Base-by-base conservation (phyloP, 2,113 vertebrate genomes). In the Menidia beryllina region DNA sequence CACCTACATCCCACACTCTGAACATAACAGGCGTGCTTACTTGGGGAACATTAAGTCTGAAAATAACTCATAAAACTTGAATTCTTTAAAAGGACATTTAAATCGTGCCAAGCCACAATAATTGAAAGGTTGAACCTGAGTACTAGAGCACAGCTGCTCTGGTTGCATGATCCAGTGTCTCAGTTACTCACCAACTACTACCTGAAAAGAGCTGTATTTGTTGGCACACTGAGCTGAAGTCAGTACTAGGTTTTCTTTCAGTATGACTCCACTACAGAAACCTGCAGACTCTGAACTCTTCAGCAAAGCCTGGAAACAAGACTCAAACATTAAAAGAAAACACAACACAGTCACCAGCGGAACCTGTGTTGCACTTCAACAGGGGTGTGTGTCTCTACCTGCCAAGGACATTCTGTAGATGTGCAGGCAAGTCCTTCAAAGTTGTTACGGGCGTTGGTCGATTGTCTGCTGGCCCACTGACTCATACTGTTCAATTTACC, bases 211-310 rank as follows among this genome's bases (percentile, higher is more conserved):
- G 1, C 0, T 1, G 77, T 88, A 70, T 59, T 82, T 93, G 5
- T 3, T 49, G 50, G 72, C 85, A 68, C 94, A 94, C 69, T 87
- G 77, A 50, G 92, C 93, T 8, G 93, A 86, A 34, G 94, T 94
- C 70, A 94, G 66, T 24, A 94, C 87, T 79, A 94, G 67, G 62
- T 93, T 93, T 63, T 90, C 88, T 74, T 89, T 93, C 54, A 94
- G 72, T 39, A 94, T 93, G 67, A 94, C 92, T 8, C 91, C 94
- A 17, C 92, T 91, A 34, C 94, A 94, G 82, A 82, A 94, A 24
- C 86, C 86, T 2, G n/a, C 9, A 0, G 89, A 92, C n/a, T 66
- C 79, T 7, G 77, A 5, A 56, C 26, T 89, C 53, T 77, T 89
- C 69, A 94, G 83, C 23, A 92, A 21, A 45, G 90, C 93, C 94